Evolutionary conservation across 2,797 vertebrate species (phyloP).

Genomic region (Lophotriccus pileatus): DNA sequence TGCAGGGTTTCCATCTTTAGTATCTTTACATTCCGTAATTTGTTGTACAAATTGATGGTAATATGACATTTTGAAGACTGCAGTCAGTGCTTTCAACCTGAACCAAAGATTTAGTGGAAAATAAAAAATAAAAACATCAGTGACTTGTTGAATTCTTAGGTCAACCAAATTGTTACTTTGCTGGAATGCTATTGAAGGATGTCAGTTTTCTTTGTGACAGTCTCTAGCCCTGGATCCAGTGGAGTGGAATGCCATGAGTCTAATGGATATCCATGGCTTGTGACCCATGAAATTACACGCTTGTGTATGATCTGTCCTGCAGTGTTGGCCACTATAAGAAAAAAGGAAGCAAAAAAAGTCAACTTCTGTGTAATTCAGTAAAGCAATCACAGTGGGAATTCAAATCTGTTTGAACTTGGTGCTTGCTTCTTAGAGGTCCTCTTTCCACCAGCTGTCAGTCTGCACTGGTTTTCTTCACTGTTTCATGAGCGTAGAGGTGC

Average conservation of each 20-base stretch:
- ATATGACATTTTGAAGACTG: not conserved
- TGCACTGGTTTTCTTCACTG: not conserved
- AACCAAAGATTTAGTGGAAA: constrained; percentile 9
- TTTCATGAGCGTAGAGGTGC: not conserved
- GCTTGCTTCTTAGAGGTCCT: not conserved
- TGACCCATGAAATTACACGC: constrained; percentile 36
- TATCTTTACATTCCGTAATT: not conserved
- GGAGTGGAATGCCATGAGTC: not conserved
- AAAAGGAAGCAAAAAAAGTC: not conserved
- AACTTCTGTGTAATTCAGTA: not conserved
- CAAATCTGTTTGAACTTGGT: not conserved
- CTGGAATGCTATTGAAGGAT: not conserved
- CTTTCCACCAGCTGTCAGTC: not conserved
- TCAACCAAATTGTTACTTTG: constrained; percentile 24
- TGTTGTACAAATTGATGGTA: not conserved
- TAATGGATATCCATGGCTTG: not conserved
- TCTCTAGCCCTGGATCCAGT: not conserved
- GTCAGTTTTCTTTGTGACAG: not conserved
- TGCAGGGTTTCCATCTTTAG: not conserved
- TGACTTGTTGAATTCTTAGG: constrained; percentile 49
- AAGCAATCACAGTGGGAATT: not conserved
- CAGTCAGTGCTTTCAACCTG: not conserved
- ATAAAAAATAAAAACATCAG: not conserved
- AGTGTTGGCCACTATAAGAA: not conserved
- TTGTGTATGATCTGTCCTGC: not conserved